Evolutionary conservation across 2,797 vertebrate genomes (phyloP), one percentile per base, ranked within the genome.

Genomic region (Sandelia bainsii): DNA sequence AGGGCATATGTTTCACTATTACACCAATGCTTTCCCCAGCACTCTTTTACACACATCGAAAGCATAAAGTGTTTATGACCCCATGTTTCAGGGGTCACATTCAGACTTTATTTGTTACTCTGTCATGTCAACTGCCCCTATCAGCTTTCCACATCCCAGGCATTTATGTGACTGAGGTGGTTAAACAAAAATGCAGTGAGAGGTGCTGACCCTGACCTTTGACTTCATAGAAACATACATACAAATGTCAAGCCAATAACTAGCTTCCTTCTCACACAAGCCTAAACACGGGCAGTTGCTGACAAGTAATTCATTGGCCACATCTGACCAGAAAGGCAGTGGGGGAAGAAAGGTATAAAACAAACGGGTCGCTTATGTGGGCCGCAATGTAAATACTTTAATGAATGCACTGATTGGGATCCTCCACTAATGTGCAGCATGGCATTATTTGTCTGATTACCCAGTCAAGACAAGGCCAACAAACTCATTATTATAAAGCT

Each of bases 191-290:
- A 93, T 88, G 87, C 67, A 73, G 72, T 13, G 51, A 81, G 79
- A 83, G 88, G 84, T 80, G 78, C 80, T 67, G 89, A 89, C 90
- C 93, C 85, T 90, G 81, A 91, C 87, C 89, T 87, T 69, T 87
- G 72, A 91, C 85, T 79, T 32, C 50, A 48, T 39, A 71, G 79
- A 89, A 92, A 85, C 56, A 61, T 80, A 84, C 89, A 90, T 87
- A 87, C 85, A 86, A 90, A 91, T 78, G 92, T 92, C 89, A 91
- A 85, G 63, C 81, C 89, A 93, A 92, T 93, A 89, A 93, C 86
- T 42, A 53, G 89, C 82, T 92, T 93, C 92, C 93, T 89, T 49
- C 71, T 92, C 90, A 87, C 72, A 70, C 74, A 29, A 53, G 58
- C 53, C 82, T 87, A 77, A 91, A 87, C 82, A 82, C 81, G 66